Conservation (phyloP, 1,140 invertebrate genomes). For the Epicauta chinensis region DNA sequence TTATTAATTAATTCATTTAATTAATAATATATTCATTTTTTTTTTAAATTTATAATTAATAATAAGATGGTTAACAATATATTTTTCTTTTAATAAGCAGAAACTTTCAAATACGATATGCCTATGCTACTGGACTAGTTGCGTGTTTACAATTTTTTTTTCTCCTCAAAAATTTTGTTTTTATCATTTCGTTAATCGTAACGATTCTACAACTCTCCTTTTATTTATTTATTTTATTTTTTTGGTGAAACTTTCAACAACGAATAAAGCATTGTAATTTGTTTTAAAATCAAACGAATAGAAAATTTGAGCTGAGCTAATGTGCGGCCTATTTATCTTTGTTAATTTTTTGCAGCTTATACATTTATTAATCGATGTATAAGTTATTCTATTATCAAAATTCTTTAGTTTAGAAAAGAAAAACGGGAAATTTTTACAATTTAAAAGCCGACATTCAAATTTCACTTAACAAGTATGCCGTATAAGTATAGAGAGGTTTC, state of each 20-base stretch:
- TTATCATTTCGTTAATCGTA: neutral
- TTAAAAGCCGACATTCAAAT: too few relatives aligned
- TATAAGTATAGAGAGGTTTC: too few relatives aligned
- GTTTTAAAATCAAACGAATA: neutral
- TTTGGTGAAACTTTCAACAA: neutral
- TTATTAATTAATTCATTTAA: slow-evolving; percentile 18
- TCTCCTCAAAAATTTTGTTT: slow-evolving; percentile 1
- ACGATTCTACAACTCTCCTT: too few relatives aligned
- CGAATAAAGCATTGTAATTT: neutral
- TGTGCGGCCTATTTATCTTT: slow-evolving; percentile 1
- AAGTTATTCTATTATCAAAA: too few relatives aligned
- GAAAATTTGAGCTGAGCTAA: slow-evolving; percentile 1
- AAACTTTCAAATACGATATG: slow-evolving; percentile 28
- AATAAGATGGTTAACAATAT: slow-evolving; percentile 24
- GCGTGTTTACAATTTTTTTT: slow-evolving; percentile 5
- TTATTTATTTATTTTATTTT: neutral
- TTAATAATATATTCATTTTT: slow-evolving; percentile 1
- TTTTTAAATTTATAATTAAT: neutral
- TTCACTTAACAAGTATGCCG: too few relatives aligned
- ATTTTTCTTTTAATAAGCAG: slow-evolving; percentile 13
- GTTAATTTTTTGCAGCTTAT: too few relatives aligned
- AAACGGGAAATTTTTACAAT: too few relatives aligned
- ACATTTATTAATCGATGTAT: too few relatives aligned
- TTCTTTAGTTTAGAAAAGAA: too few relatives aligned
- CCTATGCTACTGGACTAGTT: slow-evolving; percentile 27